Base-by-base conservation (phyloP, 2,113 vertebrate genomes). In the Eulemur macaco region DNA sequence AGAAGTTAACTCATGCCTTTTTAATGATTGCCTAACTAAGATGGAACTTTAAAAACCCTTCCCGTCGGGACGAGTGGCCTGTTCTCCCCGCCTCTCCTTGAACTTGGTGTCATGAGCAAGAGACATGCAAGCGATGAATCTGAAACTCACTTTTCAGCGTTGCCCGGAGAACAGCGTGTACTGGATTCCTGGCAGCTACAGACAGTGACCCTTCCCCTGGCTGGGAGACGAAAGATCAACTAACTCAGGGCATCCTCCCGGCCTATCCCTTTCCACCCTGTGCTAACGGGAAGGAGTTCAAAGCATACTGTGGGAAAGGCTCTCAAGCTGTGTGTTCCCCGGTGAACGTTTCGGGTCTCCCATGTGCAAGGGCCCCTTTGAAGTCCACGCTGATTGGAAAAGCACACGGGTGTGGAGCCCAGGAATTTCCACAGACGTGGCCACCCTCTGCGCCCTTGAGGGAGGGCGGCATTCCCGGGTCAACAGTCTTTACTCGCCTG, bases 61-160 rank as follows among this genome's bases (percentile, higher is more conserved):
- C 29, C 27, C 50, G 90, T 90, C 78, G 29, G n/a, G 56, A 64
- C 39, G n/a, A 94, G 78, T 45, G 29, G 31, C 82, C 18, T 81
- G 94, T 85, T 56, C 73, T 42, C 84, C 37, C 66, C 2, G 0
- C 71, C 12, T 8, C 27, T 60, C 34, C 87, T 92, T 96, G 92
- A 88, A 92, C 90, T 81, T 97, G 96, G 78, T 85, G 50, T 21
- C 29, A 29, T 39, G 47, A 86, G n/a, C 63, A 34, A 37, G 69
- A 96, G 63, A 63, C 78, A 54, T 10, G 73, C 20, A 45, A 81
- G 85, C 45, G 3, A 77, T 63, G 86, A 91, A 52, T 68, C 95
- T 69, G 93, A 89, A 69, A 85, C 34, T 82, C 83, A 96, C 97
- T 98, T 98, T 94, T 98, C 98, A 98, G 10, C 5, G 29, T 95